A percentile compares a stretch with the other conserved stretches of the same genome.
phyloP scores from a whole-genome alignment of 2,113 vertebrate genomes.

The Lepus europaeus region DNA sequence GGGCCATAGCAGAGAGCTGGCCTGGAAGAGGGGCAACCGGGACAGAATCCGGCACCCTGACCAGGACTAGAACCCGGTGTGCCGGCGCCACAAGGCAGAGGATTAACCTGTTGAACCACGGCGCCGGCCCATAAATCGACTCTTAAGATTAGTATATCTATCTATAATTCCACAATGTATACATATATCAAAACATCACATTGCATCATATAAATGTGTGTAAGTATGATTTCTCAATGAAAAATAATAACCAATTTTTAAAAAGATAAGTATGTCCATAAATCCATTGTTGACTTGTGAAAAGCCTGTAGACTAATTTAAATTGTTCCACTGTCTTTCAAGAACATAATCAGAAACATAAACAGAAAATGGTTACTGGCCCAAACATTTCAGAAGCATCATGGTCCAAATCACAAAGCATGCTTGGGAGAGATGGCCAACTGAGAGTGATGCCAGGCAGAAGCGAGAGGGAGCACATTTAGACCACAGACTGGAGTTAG shows the following conservation, averaged over 20 bases:
- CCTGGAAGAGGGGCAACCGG: no score
- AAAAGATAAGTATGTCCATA: neutral
- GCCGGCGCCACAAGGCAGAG: no score
- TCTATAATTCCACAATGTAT: neutral
- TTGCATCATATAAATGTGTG: no score
- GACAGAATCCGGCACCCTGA: no score
- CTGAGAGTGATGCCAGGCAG: neutral
- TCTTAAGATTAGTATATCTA: neutral
- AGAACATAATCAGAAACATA: neutral
- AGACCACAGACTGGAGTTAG: neutral
- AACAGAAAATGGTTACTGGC: neutral
- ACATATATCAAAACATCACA: no score
- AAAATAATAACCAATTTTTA: no score
- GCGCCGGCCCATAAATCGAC: neutral
- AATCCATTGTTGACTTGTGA: neutral
- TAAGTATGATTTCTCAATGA: no score
- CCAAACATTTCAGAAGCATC: neutral
- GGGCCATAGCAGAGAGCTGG: no score
- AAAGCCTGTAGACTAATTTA: neutral
- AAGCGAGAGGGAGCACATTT: neutral
- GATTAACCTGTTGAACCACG: no score
- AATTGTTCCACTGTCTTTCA: neutral
- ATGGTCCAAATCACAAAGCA: neutral
- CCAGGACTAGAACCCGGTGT: no score
- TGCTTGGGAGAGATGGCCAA: neutral